Evolutionary conservation across 1,140 invertebrate genomes (phyloP).

Genomic region (Galendromus occidentalis): DNA sequence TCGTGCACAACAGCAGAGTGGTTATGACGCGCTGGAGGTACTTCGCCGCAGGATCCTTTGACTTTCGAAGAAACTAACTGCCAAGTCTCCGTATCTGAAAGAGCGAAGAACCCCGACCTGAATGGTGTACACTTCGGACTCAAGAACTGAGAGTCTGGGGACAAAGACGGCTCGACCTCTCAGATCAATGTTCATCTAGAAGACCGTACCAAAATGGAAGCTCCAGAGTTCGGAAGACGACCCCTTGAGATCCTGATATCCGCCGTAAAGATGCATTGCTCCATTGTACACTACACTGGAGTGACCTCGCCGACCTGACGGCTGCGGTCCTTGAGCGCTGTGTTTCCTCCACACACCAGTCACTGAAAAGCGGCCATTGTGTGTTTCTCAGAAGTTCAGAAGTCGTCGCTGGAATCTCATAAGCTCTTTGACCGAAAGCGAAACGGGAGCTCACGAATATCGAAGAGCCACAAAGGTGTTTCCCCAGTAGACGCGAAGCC

Average conservation of each 20-base stretch:
- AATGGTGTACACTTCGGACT: neutral
- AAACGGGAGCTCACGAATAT: conserved; percentile 54
- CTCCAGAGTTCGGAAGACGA: conserved; percentile 67
- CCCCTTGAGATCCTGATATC: conserved; percentile 64
- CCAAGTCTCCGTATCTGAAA: conserved; percentile 28
- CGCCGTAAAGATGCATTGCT: conserved; percentile 65
- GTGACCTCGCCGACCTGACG: conserved; percentile 56
- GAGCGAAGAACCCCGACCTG: neutral
- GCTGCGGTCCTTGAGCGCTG: conserved; percentile 32
- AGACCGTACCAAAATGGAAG: conserved; percentile 51
- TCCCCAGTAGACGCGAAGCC: conserved; percentile 53
- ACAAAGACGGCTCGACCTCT: neutral
- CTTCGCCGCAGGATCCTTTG: conserved; percentile 19
- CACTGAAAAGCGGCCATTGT: neutral
- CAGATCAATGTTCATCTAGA: neutral
- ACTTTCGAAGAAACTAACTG: conserved; percentile 19
- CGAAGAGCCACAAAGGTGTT: conserved; percentile 68
- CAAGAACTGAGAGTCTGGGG: neutral
- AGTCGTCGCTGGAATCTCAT: too few species aligned
- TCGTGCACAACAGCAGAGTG: conserved; percentile 62
- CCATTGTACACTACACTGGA: conserved; percentile 54
- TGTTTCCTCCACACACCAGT: conserved; percentile 26
- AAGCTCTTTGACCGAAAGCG: too few species aligned
- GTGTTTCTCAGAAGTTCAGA: too few species aligned
- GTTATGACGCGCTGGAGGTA: conserved; percentile 53